phyloP scores from a whole-genome alignment of 2,888 invertebrate species.

The Stictocephala bisonia region DNA sequence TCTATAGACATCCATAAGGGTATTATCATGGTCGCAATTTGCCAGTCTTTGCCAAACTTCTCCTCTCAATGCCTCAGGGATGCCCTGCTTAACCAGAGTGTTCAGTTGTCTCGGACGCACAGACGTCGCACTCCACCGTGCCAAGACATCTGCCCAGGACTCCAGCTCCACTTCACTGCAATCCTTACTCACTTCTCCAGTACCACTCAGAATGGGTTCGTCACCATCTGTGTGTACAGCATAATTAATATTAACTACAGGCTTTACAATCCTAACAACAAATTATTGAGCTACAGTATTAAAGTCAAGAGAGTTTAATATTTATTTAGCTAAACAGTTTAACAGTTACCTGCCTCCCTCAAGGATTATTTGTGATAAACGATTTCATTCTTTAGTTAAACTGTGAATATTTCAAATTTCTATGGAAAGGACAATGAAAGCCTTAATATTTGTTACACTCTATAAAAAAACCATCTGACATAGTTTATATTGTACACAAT shows the following conservation, averaged over 20 bases:
- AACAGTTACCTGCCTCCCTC: too few species aligned
- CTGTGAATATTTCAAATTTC: too few species aligned
- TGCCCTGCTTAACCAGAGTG: constrained; percentile 84
- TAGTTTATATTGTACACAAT: too few species aligned
- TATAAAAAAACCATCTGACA: too few species aligned
- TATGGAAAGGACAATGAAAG: too few species aligned
- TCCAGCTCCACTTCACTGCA: constrained; percentile 93
- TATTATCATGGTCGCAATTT: constrained; percentile 83
- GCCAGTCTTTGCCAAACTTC: constrained; percentile 98
- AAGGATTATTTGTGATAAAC: too few species aligned
- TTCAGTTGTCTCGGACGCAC: constrained; percentile 83
- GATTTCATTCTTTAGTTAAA: too few species aligned
- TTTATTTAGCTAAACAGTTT: neutral
- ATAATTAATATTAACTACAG: too few species aligned
- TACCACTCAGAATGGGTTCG: constrained; percentile 97
- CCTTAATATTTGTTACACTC: too few species aligned
- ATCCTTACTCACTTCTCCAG: constrained; percentile 96
- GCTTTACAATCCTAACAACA: too few species aligned
- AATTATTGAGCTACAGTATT: too few species aligned
- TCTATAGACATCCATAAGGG: constrained; percentile 92
- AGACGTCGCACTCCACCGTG: constrained; percentile 73
- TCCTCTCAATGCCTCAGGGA: constrained; percentile 95
- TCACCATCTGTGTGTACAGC: constrained; percentile 90
- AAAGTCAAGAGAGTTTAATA: too few species aligned
- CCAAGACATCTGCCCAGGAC: constrained; percentile 91